phyloP scores from a whole-genome alignment of 1,140 invertebrate genomes.

The Subanguina moxae region DNA sequence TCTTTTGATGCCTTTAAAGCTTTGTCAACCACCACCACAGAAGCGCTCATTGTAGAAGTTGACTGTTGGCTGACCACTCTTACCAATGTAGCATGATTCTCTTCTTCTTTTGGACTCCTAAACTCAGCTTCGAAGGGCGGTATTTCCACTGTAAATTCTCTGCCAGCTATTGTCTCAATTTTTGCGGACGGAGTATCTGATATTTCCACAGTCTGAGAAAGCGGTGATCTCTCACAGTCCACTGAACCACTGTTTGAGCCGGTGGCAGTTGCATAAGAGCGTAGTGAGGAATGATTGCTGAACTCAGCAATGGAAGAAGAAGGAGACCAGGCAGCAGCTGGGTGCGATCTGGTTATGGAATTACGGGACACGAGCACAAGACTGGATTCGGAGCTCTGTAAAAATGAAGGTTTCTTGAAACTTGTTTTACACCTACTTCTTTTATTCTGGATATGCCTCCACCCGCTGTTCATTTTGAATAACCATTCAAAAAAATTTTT shows the following conservation, averaged over 20 bases:
- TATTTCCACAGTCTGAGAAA: background rate
- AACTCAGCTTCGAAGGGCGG: background rate
- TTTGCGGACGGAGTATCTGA: too few relatives aligned
- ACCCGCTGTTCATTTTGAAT: too few relatives aligned
- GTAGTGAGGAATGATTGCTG: background rate
- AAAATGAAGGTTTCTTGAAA: background rate
- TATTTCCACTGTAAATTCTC: background rate
- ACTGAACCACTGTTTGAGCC: background rate
- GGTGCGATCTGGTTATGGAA: background rate
- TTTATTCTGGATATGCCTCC: too few relatives aligned
- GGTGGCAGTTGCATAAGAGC: background rate
- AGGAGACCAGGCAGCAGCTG: background rate
- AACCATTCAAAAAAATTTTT: background rate
- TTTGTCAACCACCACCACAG: background rate
- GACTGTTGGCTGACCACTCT: conserved; percentile 5
- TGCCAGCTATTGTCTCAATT: too few relatives aligned
- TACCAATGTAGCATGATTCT: conserved; percentile 2
- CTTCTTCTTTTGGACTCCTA: background rate
- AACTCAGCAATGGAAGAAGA: background rate
- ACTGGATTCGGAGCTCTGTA: background rate
- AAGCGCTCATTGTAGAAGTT: background rate
- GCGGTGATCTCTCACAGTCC: background rate
- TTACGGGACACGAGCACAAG: background rate
- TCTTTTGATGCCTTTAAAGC: too few relatives aligned
- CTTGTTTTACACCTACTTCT: too few relatives aligned